Base-by-base conservation (phyloP, 2,888 invertebrate species). In the Diadegma fenestrale region DNA sequence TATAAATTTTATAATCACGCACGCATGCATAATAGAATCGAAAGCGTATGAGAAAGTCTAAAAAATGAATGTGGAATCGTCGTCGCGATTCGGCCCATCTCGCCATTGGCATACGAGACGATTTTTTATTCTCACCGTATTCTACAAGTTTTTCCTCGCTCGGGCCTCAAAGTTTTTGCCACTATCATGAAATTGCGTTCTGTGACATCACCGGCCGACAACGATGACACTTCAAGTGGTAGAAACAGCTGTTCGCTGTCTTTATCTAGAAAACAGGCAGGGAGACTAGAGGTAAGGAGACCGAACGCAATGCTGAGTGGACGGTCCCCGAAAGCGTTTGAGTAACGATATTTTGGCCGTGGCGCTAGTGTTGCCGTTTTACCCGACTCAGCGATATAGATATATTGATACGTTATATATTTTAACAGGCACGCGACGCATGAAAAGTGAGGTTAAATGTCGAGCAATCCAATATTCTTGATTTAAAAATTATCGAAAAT, bases 41-140 rank as follows among this genome's bases (percentile, higher is more conserved):
- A 77, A 68, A 51, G 2, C 64, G 22, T 19, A 22, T 61, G 82
- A 68, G 78, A 82, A 72, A 72, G 71, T 82, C 37, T 7, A 17
- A 14, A n/a, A 43, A 37, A 82, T 66, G 48, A 77, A 63, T 76
- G 64, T 66, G 19, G 71, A 71, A 51, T 64, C 30, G 41, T 72
- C 72, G 12, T 58, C 63, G 19, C 26, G 19, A 72, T 66, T 54
- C 43, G 54, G 43, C 26, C 12, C 10, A 43, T 71, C 71, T 64
- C 58, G 58, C 54, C 78, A 73, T 63, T 33, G 72, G 33, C n/a
- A n/a, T 43, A 76, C 22, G 43, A 10, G 12, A 8, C 1, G 48
- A 78, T 63, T 71, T 72, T 48, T 75, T 37, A 41, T 22, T 68
- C 41, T 43, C 12, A 45, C 19, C 30, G 19, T 19, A 12, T 30